Percentiles rank a stretch among this genome's conserved stretches.
These are phyloP conservation scores for Drosophila fulvimacula DNA, from an alignment of 2,888 invertebrate species.

Conservation along the genomic window DNA sequence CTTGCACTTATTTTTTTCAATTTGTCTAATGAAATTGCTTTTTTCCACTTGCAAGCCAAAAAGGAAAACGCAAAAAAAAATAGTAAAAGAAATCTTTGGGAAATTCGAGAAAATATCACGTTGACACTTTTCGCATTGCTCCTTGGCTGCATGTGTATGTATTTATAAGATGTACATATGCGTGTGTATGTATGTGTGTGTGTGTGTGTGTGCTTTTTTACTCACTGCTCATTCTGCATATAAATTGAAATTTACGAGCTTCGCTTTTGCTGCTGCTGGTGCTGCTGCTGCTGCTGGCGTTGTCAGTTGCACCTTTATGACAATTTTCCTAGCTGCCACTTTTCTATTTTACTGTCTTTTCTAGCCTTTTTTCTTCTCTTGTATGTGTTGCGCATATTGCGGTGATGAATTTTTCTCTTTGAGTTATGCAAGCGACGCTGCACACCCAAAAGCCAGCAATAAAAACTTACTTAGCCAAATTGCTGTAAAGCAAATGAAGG, in stretches of 20 bases:
- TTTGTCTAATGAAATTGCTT: conserved; percentile 84
- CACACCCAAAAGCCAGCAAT: conserved; percentile 42
- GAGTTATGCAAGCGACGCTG: conserved; percentile 65
- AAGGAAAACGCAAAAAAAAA: conserved; percentile 23
- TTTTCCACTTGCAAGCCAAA: conserved; percentile 67
- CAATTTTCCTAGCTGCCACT: conserved; percentile 77
- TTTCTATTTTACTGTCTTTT: conserved; percentile 51
- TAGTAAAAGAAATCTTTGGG: conserved; percentile 67
- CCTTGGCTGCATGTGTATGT: conserved; percentile 28
- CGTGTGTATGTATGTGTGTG: conserved; percentile 15
- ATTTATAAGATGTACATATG: conserved; percentile 22
- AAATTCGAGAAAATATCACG: conserved; percentile 76
- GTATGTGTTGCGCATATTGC: conserved; percentile 72
- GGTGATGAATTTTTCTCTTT: conserved; percentile 82
- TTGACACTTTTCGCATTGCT: conserved; percentile 72
- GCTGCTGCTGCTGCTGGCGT: conserved; percentile 31
- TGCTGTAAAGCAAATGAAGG: conserved; percentile 63
- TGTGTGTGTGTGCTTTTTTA: conserved; percentile 39
- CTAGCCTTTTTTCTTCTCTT: conserved; percentile 26
- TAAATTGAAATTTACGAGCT: conserved; percentile 84
- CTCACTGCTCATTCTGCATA: conserved; percentile 82
- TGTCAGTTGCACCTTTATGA: conserved; percentile 83
- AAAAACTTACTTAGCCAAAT: conserved; percentile 76
- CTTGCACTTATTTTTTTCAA: conserved; percentile 81
- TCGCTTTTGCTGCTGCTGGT: conserved; percentile 20